Percentiles rank a stretch among this genome's conserved stretches.
Evolutionary conservation across 2,113 vertebrate genomes (phyloP).

Genomic region (Bubo bubo): DNA sequence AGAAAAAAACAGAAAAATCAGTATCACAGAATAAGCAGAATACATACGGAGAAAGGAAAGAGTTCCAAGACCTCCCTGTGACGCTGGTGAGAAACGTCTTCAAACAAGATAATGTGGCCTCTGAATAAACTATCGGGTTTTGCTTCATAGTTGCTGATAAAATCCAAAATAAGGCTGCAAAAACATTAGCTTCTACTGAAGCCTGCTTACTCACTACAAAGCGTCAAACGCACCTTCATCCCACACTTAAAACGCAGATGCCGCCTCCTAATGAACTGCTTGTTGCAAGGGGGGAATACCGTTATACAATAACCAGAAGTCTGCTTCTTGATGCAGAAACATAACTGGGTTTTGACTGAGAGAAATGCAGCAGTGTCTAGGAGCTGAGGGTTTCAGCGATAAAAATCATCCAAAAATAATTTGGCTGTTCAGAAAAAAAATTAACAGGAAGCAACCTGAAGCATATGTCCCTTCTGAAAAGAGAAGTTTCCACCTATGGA

Average conservation of each 20-base stretch:
- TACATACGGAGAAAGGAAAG: slow-evolving; percentile 29
- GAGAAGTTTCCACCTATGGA: not conserved
- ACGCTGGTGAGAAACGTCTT: slow-evolving; percentile 26
- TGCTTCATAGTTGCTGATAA: slow-evolving; percentile 62
- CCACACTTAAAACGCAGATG: slow-evolving; percentile 56
- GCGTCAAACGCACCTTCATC: slow-evolving; percentile 64
- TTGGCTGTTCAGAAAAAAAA: not conserved
- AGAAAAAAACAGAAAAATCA: not conserved
- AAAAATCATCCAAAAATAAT: slow-evolving; percentile 28
- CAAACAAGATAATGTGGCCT: slow-evolving; percentile 19
- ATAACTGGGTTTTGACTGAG: slow-evolving; percentile 34
- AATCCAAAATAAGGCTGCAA: slow-evolving; percentile 58
- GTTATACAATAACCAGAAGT: slow-evolving; percentile 6
- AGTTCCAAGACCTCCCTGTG: slow-evolving; percentile 34
- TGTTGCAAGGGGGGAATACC: slow-evolving; percentile 30
- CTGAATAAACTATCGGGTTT: slow-evolving; percentile 35
- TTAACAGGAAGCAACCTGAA: slow-evolving; percentile 7
- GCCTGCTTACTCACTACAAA: slow-evolving; percentile 58
- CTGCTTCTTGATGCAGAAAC: slow-evolving; percentile 24
- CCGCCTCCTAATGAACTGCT: slow-evolving; percentile 51
- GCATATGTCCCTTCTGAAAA: not conserved
- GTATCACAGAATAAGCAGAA: not conserved
- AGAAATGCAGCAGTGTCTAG: not conserved
- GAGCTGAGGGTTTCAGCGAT: not conserved
- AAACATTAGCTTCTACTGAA: slow-evolving; percentile 46